Evolutionary conservation across 2,888 invertebrate species (phyloP).

Genomic region (Apodemia duryi): DNA sequence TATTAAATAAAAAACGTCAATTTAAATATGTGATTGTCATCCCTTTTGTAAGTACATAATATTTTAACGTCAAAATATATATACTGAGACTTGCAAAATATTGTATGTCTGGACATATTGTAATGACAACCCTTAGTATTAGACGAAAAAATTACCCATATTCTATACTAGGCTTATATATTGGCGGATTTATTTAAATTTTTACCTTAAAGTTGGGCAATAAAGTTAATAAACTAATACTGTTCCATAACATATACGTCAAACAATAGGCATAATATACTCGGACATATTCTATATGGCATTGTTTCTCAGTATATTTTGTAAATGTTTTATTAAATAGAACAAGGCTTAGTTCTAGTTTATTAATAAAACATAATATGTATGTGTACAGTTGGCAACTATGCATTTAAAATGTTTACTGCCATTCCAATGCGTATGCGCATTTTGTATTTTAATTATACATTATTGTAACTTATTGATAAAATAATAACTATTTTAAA

Average conservation of each 20-base stretch:
- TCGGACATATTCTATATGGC: not conserved
- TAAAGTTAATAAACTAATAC: too few species aligned
- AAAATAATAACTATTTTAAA: not conserved
- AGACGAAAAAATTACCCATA: too few species aligned
- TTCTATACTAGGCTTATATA: too few species aligned
- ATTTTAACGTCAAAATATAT: not conserved
- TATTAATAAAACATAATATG: constrained; percentile 10
- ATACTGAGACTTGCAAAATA: too few species aligned
- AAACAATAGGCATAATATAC: not conserved
- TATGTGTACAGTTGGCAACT: constrained; percentile 10
- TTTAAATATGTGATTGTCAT: not conserved
- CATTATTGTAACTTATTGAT: constrained; percentile 3
- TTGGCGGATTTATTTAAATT: too few species aligned
- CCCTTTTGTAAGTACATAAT: not conserved
- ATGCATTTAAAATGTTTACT: constrained; percentile 8
- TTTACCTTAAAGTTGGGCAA: too few species aligned
- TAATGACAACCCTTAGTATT: too few species aligned
- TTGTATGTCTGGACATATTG: too few species aligned
- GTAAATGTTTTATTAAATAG: not conserved
- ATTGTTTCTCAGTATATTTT: not conserved
- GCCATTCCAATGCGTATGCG: constrained; percentile 5
- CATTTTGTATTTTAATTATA: constrained; percentile 9
- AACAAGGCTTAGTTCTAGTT: not conserved
- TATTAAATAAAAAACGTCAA: not conserved
- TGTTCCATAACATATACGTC: too few species aligned